Conservation (phyloP, 1,140 invertebrate genomes). For the Plodia interpunctella region DNA sequence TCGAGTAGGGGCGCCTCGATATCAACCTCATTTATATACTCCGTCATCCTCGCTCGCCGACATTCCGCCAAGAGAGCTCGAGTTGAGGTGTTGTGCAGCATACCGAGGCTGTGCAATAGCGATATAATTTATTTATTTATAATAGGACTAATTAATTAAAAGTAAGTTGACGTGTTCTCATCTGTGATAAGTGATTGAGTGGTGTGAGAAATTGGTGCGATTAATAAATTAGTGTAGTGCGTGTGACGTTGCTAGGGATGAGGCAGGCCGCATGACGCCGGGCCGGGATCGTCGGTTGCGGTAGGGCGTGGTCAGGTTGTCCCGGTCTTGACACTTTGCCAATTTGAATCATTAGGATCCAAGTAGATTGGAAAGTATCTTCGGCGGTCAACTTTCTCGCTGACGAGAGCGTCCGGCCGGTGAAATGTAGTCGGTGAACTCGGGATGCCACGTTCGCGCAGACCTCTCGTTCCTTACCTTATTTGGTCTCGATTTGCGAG, state of each 20-base stretch:
- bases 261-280: conserved; percentile 33
- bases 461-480: conserved; percentile 47
- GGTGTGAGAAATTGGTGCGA: conserved; percentile 48
- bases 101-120: conserved; percentile 70
- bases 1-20: conserved; percentile 65
- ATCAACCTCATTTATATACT: conserved; percentile 71
- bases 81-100: conserved; percentile 69
- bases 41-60: conserved; percentile 52
- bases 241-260: conserved; percentile 47
- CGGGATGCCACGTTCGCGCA: conserved; percentile 48
- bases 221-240: conserved; percentile 44
- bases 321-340: background rate
- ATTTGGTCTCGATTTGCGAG: conserved; percentile 55
- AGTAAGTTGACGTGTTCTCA: conserved; percentile 57
- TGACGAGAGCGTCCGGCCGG: conserved; percentile 30
- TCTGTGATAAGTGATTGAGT: conserved; percentile 46
- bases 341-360: conserved; percentile 1
- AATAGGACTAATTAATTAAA: conserved; percentile 74
- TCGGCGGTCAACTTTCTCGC: conserved; percentile 39
- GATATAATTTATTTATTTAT: conserved; percentile 75
- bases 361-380: conserved; percentile 27
- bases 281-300: conserved; percentile 61
- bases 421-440: conserved; percentile 35
- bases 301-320: conserved; percentile 65
- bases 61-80: conserved; percentile 73